Conservation (phyloP, 1,140 invertebrate species). For the Bradysia coprophila region DNA sequence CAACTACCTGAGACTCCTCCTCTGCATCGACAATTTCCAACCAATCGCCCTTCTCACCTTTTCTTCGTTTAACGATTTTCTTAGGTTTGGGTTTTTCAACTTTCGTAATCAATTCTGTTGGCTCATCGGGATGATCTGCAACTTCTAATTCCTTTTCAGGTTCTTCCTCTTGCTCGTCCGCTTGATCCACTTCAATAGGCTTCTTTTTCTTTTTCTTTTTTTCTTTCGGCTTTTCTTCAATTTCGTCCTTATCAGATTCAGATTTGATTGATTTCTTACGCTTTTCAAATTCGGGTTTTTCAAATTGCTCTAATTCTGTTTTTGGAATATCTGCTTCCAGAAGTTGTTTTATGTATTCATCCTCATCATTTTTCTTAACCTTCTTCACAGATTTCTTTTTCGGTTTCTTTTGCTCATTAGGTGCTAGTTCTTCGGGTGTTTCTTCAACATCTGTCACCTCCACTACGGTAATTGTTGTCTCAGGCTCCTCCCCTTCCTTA, state of each 20-base stretch:
- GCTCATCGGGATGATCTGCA: not conserved
- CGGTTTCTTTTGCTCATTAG: constrained; percentile 10
- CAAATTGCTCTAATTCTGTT: constrained; percentile 14
- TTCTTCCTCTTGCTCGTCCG: not conserved
- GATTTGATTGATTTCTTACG: constrained; percentile 4
- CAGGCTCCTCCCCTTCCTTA: constrained; percentile 15
- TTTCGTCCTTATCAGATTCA: not conserved
- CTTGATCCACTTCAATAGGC: not conserved
- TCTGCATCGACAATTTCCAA: too few species aligned
- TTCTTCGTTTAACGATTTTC: not conserved
- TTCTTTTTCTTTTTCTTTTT: constrained; percentile 5
- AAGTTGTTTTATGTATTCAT: constrained; percentile 18
- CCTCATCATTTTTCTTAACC: constrained; percentile 16
- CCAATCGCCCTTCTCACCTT: not conserved
- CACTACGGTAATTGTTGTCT: constrained; percentile 7
- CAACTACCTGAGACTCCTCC: not conserved
- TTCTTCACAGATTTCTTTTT: constrained; percentile 17
- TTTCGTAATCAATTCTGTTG: not conserved
- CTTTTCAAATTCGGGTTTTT: constrained; percentile 6
- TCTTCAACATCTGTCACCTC: not conserved
- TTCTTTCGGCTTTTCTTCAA: not conserved
- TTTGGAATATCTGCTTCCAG: constrained; percentile 20
- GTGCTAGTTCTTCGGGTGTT: constrained; percentile 18
- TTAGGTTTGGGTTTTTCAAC: not conserved
- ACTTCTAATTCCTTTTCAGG: constrained; percentile 5